Base-by-base conservation (phyloP, 2,797 vertebrate genomes). In the Taeniopygia guttata region DNA sequence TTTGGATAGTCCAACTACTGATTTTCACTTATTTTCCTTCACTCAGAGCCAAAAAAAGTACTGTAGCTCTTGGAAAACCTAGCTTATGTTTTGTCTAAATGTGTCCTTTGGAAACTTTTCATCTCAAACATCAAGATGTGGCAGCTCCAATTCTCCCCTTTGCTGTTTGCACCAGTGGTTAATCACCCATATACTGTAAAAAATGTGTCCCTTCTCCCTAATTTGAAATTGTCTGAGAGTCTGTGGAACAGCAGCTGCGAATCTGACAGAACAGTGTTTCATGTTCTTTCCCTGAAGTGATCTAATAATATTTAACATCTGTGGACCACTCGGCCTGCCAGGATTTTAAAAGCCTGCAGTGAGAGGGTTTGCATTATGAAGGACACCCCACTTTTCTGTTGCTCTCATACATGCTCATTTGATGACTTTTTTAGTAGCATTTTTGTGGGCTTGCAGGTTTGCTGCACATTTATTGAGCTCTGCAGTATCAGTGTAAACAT, bases 181-280 rank as follows among this genome's bases (percentile, higher is more conserved):
- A 58, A 89, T 90, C 72, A 58, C 63, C 64, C 81, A 77, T 34
- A 25, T 10, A 29, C 64, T 75, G 43, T 67, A 85, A 81, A 80
- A 92, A 90, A 79, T 25, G 22, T 13, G 38, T 43, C 25, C 52
- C 34, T 70, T 75, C 58, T 18, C 79, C 84, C 54, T 77, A 23
- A 64, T 80, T n/a, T 48, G 64, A 64, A 69, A 51, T 48, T 40
- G 70, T 74, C 82, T 94, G 90, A 46, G 90, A 74, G 82, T 77
- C 88, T 7, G 16, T 17, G 64, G 75, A 80, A 14, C 27, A 69
- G 92, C 96, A 96, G 95, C 93, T 97, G 96, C 0, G 51, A 34
- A n/a, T 84, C 79, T 95, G 93, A 93, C 95, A 93, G 89, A 90
- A 79, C 77, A 73, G 89, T 80, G 95, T 91, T 94, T 96, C 91